Base-by-base conservation (phyloP, 2,113 vertebrate genomes). In the Acanthochromis polyacanthus region DNA sequence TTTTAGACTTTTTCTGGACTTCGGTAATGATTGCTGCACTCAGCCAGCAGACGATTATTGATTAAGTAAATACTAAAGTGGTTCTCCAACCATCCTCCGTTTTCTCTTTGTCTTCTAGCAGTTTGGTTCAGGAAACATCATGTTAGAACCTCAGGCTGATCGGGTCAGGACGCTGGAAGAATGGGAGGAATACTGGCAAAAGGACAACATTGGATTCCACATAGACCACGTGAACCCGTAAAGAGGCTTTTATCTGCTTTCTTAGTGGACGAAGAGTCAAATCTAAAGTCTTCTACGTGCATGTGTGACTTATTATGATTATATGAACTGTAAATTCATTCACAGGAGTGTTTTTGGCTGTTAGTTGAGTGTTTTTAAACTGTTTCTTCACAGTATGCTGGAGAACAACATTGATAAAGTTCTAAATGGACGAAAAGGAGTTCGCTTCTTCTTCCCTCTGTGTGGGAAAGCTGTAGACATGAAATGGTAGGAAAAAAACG, bases 391-490 rank as follows among this genome's bases (percentile, higher is more conserved):
- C 85, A 98, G 97, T 75, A 84, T 97, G 76, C 82, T 98, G 56
- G 86, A 83, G 89, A 93, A 89, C 53, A 73, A 96, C n/a, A 46
- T 97, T 66, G 88, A 96, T 60, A 83, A 92, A 75, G 95, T 97
- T 76, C 28, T 96, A 40, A 90, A 88, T 1, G 95, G 93, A 28
- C 88, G 92, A 53, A 93, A 66, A 0, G 90, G 81, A 78, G 87
- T 96, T 69, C 93, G 81, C 14, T 94, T 97, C 89, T 96, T 98
- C 93, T 96, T 98, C 62, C 96, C 97, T 30, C 96, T 98, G 57
- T 98, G 97, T 90, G 97, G 97, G 76, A 98, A 98, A 96, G 95
- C 96, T 11, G 91, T 97, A 28, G 97, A 98, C 82, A 98, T 98
- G 96, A 98, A 96, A 93, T 93, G 93, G 93, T 93, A 82, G 23